Evolutionary conservation across 2,888 invertebrate genomes (phyloP).

Genomic region (Trichopria drosophilae): DNA sequence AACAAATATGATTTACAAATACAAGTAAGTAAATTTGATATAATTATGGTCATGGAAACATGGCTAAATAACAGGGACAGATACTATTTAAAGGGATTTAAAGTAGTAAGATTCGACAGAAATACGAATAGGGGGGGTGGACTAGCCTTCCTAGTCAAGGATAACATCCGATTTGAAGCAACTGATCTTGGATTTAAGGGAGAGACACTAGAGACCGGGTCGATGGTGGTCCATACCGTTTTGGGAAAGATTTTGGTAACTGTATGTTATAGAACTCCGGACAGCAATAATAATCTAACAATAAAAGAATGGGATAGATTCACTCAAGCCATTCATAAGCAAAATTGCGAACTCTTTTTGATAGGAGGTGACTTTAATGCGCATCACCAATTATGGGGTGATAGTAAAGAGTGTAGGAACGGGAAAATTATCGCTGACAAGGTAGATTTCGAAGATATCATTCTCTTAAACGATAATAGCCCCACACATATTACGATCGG

Average conservation of each 20-base stretch:
- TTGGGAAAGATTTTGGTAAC: conserved; percentile 5
- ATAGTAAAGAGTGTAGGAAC: background rate
- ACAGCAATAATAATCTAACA: background rate
- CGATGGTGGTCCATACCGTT: background rate
- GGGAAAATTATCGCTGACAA: conserved; percentile 10
- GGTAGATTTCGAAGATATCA: conserved; percentile 7
- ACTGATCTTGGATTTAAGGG: background rate
- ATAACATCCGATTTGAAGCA: background rate
- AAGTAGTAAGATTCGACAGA: conserved; percentile 4
- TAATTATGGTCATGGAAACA: conserved; percentile 13
- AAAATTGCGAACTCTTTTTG: background rate
- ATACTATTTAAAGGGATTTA: conserved; percentile 4
- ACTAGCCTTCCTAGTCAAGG: background rate
- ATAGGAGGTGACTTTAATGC: too few species aligned
- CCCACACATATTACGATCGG: too few species aligned
- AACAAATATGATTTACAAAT: conserved; percentile 17
- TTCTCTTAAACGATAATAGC: too few species aligned
- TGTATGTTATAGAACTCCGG: conserved; percentile 8
- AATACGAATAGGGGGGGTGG: conserved; percentile 1
- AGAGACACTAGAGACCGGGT: too few species aligned
- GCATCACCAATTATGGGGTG: too few species aligned
- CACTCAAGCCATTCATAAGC: too few species aligned
- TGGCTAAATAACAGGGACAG: conserved; percentile 8
- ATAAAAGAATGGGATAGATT: conserved; percentile 12
- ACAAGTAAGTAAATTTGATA: conserved; percentile 7